Evolutionary conservation across 2,113 vertebrate species (phyloP).

Genomic region (Tetrax tetrax): DNA sequence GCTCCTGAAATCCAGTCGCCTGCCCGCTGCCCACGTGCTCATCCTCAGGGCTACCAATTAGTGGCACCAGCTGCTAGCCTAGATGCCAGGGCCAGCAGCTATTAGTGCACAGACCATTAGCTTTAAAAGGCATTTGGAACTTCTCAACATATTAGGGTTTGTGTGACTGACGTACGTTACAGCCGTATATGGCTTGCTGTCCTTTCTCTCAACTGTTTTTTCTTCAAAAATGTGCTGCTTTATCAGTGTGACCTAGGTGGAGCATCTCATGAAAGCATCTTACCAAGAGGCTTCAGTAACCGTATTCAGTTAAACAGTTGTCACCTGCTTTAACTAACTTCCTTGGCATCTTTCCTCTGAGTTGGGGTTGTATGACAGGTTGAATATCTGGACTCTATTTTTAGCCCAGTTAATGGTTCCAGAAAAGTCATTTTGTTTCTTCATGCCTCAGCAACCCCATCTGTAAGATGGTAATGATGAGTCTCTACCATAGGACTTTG

Average conservation of each 20-base stretch:
- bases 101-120: constrained; percentile 71
- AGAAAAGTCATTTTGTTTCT: constrained; percentile 44
- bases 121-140: constrained; percentile 70
- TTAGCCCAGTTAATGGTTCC: constrained; percentile 48
- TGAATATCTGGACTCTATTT: constrained; percentile 36
- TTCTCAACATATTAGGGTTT: constrained; percentile 15
- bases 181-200: constrained; percentile 28
- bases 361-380: background rate
- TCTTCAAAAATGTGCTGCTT: background rate
- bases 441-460: constrained; percentile 39
- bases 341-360: background rate
- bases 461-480: constrained; percentile 52
- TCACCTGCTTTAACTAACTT: background rate
- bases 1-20: constrained; percentile 3
- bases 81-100: constrained; percentile 64
- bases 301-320: background rate
- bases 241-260: background rate
- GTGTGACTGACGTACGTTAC: constrained; percentile 6
- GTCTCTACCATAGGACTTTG: constrained; percentile 38
- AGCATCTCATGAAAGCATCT: background rate
- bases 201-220: background rate
- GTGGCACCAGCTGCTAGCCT: constrained; percentile 72
- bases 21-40: background rate
- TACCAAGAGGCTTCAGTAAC: background rate
- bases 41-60: constrained; percentile 67